These are phyloP conservation scores for Synanthedon andrenaeformis DNA, from an alignment of 2,888 invertebrate species.

Conservation along the genomic window DNA sequence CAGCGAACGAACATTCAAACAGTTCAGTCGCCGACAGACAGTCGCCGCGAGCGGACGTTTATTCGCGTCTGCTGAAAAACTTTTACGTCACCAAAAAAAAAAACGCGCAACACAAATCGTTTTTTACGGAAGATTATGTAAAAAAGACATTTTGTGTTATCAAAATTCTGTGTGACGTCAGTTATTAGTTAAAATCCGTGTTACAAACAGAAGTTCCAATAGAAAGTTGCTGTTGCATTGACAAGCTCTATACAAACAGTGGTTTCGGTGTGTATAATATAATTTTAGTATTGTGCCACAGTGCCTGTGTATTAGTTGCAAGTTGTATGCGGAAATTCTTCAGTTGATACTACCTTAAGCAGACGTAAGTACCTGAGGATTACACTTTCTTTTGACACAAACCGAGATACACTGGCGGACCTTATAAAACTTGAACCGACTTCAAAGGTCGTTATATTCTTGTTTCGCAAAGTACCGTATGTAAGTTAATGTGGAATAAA, in stretches of 20 bases:
- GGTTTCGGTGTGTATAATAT: slow-evolving; percentile 25
- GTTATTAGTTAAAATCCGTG: neutral
- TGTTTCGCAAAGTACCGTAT: neutral
- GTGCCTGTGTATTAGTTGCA: slow-evolving; percentile 30
- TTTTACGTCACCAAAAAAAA: slow-evolving; percentile 33
- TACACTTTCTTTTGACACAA: neutral
- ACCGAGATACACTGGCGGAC: no score
- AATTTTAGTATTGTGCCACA: slow-evolving; percentile 35
- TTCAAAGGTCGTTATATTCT: neutral
- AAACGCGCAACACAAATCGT: slow-evolving; percentile 22
- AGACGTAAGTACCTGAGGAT: neutral
- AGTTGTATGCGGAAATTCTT: slow-evolving; percentile 31
- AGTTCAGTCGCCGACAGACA: slow-evolving; percentile 32
- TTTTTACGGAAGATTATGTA: slow-evolving; percentile 23
- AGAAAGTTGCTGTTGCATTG: slow-evolving; percentile 42
- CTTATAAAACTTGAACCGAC: neutral
- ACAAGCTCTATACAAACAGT: slow-evolving; percentile 29
- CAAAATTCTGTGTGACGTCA: slow-evolving; percentile 4
- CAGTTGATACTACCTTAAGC: slow-evolving; percentile 7
- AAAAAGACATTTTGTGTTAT: slow-evolving; percentile 17
- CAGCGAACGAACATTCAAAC: neutral
- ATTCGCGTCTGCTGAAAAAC: slow-evolving; percentile 19
- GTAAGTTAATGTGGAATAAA: neutral
- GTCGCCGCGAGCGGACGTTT: slow-evolving; percentile 21
- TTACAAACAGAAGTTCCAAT: slow-evolving; percentile 16